Evolutionary conservation across 1,140 invertebrate genomes (phyloP), one percentile per base, ranked within the genome.

Genomic region (Rhopalosiphum padi): DNA sequence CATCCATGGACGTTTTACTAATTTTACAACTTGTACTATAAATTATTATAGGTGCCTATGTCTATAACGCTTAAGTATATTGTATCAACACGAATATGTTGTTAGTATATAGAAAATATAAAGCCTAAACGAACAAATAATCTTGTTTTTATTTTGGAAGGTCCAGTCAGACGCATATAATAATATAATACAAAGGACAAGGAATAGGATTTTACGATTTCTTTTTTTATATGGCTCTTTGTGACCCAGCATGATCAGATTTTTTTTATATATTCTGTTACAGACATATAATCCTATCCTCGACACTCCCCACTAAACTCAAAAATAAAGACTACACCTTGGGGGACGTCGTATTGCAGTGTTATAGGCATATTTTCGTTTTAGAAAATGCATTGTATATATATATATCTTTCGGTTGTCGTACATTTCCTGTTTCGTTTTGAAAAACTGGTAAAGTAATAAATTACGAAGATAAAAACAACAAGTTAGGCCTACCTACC

Each of bases 391-490:
- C 86, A 77, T n/a, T n/a, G 60, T 77, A 77, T 77, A 51, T 51
- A 51, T 51, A 51, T 51, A 87, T 48, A 46, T 87, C 86, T 87
- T 48, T 87, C 18, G 43, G 86, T 46, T 35, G 60, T 77, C 60
- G 30, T 77, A 48, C 4, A 87, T 87, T 87, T 48, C 86, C 46
- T 87, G 86, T 87, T 87, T 87, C 30, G 30, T 87, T 86, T 25
- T 41, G 25, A 86, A 87, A 87, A 48, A 48, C 86, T 46, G 86
- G 86, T 87, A 87, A 87, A 48, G 86, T 48, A 48, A 87, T 87
- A 48, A 87, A 87, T 87, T 48, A 87, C 15, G n/a, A 46, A 87
- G 30, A 48, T 87, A 87, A 87, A 87, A 87, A 87, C 86, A 87
- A 87, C 43, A 48, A 48, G 30, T 48, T n/a, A 87, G 43, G 86